A percentile compares a stretch with the other conserved stretches of the same genome.
Evolutionary conservation across 2,888 invertebrate species (phyloP).

Genomic region (Pseudanteris insignis): DNA sequence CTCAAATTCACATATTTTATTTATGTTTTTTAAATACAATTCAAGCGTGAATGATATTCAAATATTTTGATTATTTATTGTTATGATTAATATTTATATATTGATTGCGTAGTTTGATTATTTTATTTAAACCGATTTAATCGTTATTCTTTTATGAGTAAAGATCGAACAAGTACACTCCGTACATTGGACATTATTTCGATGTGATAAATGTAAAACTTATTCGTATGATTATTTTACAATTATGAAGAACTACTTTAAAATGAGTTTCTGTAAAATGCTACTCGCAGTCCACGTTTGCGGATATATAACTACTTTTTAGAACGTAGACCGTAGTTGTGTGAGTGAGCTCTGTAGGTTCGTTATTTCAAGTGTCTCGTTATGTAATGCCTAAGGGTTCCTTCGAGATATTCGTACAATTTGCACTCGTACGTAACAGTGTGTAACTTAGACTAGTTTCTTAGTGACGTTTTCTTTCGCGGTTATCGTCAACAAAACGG

Average conservation of each 20-base stretch:
- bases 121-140: no score
- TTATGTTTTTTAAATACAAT: no score
- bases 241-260: conserved; percentile 21
- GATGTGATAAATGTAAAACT: not conserved
- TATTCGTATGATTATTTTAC: conserved; percentile 23
- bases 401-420: conserved; percentile 15
- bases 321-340: conserved; percentile 30
- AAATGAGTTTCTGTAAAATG: conserved; percentile 20
- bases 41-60: no score
- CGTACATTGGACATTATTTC: no score
- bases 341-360: conserved; percentile 25
- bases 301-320: conserved; percentile 18
- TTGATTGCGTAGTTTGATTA: no score
- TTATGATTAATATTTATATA: no score
- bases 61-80: no score
- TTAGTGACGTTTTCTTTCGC: conserved; percentile 9
- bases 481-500: conserved; percentile 15
- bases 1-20: no score
- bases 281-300: not conserved
- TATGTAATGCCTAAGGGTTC: conserved; percentile 39
- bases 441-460: conserved; percentile 13
- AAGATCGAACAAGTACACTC: no score
- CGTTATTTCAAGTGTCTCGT: conserved; percentile 43
- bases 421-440: not conserved
- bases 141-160: no score